Evolutionary conservation across 1,140 invertebrate species (phyloP), one percentile per base, ranked within the genome.

Genomic region (Thalassaphorura encarpata): DNA sequence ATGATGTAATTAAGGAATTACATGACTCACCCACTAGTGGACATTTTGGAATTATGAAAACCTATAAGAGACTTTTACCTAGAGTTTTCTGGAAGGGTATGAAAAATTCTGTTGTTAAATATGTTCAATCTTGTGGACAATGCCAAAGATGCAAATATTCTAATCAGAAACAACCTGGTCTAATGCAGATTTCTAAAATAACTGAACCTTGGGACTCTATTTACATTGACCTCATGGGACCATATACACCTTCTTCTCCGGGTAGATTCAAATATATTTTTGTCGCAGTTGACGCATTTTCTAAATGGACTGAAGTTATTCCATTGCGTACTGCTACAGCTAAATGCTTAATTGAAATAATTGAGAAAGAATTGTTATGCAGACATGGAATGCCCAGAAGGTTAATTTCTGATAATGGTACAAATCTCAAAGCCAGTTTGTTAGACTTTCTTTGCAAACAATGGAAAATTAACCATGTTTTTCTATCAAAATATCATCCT

Each of bases 401-500:
- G 2, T 21, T 69, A 0, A 54, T 68, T 0, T 40, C 56, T 0
- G 67, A 68, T 57, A 69, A 69, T 43, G 66, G 66, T 0, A 56
- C 59, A 1, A 62, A 69, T 26, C 66, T 68, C 52, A 41, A n/a
- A 0, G 56, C 58, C 18, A 1, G 60, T 0, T 4, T 52, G 23
- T 64, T 61, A 54, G 11, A 15, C 6, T 45, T 45, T 4, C 39
- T 26, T 16, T 62, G 56, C 28, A 41, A 33, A 39, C 4, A 8
- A 15, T 51, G 54, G 43, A n/a, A 23, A 2, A 49, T 58, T 18
- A 45, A 49, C n/a, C 29, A 29, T 5, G 33, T 48, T 43, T 33
- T 33, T n/a, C 67, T 65, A 1, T 66, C 70, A 0, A 33, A 66
- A 0, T 74, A 75, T 59, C 69, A 71, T 55, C 67, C 72, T 2